Evolutionary conservation across 92 coral and sea anemone species (phyloP).

Genomic region (Desmophyllum pertusum): DNA sequence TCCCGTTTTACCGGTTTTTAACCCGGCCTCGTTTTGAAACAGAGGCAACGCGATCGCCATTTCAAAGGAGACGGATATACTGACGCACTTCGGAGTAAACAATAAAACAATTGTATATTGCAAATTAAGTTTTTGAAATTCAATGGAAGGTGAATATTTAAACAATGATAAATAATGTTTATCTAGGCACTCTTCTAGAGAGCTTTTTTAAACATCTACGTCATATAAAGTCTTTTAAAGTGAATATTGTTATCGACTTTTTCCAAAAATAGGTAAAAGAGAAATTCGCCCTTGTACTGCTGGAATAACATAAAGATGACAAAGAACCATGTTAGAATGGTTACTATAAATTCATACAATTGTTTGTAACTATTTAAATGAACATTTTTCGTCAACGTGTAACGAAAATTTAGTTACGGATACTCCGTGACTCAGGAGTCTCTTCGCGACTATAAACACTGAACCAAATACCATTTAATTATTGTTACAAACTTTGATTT

Average conservation of each 20-base stretch:
- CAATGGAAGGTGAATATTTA: neutral
- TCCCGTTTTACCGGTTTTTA: neutral
- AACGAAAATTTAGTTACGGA: neutral
- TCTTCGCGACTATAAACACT: neutral
- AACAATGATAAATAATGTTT: conserved; percentile 16
- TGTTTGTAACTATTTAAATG: neutral
- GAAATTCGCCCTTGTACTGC: neutral
- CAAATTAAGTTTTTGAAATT: neutral
- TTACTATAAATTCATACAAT: neutral
- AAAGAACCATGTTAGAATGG: neutral
- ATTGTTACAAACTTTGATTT: neutral
- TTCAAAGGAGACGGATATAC: neutral
- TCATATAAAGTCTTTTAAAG: neutral
- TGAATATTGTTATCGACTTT: neutral
- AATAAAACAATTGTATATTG: neutral
- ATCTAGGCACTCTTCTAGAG: neutral
- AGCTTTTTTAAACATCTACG: neutral
- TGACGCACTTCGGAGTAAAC: neutral
- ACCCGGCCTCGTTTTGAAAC: neutral
- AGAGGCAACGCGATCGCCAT: neutral
- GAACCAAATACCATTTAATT: neutral
- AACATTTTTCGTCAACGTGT: neutral
- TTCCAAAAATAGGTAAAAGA: neutral
- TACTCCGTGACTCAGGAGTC: neutral
- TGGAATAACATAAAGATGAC: neutral